These are phyloP conservation scores for Gorilla gorilla DNA, from an alignment of 2,113 vertebrate genomes.

Conservation along the genomic window DNA sequence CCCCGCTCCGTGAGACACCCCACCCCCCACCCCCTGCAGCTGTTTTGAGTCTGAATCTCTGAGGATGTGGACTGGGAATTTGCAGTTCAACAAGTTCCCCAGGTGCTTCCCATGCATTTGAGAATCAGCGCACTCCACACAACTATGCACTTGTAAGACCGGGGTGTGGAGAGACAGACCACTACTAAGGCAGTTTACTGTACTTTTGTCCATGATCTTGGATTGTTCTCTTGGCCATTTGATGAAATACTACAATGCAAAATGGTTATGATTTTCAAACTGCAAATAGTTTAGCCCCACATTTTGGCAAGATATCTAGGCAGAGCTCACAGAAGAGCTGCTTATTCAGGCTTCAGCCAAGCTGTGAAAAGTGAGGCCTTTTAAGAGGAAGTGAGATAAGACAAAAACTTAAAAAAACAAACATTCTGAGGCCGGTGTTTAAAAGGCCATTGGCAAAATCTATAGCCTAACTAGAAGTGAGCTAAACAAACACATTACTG, in stretches of 20 bases:
- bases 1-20: too few relatives aligned
- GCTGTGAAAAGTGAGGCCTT: slow-evolving; percentile 68
- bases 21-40: background rate
- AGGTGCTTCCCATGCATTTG: background rate
- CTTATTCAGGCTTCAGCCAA: slow-evolving; percentile 32
- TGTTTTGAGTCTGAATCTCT: background rate
- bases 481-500: slow-evolving; percentile 67
- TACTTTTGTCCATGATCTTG: background rate
- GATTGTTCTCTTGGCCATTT: background rate
- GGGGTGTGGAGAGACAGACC: background rate
- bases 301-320: background rate
- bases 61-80: background rate
- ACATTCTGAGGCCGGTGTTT: slow-evolving; percentile 54
- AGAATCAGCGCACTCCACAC: background rate
- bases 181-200: accelerated
- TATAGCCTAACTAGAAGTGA: slow-evolving; percentile 35
- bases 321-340: background rate
- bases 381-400: slow-evolving; percentile 75
- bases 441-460: slow-evolving; percentile 68
- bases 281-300: background rate
- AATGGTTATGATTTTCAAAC: background rate
- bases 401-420: slow-evolving; percentile 75
- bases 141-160: background rate
- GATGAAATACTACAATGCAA: background rate
- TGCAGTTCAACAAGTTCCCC: slow-evolving; percentile 5